A percentile compares a stretch with the other conserved stretches of the same genome.
Evolutionary conservation across 2,113 vertebrate genomes (phyloP).

Genomic region (Scolopax mira): DNA sequence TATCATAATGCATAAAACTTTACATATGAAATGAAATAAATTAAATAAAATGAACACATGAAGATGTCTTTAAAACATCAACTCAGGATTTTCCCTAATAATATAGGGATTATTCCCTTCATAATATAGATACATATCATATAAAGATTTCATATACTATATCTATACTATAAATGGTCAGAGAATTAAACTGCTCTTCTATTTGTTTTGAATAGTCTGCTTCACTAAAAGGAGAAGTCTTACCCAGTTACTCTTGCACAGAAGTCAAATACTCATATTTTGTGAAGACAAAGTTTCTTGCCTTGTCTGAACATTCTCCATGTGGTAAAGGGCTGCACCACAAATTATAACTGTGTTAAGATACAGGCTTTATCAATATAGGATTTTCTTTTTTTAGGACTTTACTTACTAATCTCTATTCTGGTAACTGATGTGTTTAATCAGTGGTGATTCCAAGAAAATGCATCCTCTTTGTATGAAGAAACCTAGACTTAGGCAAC

Average conservation of each 20-base stretch:
- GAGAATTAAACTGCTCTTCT: background rate
- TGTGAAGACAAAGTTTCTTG: background rate
- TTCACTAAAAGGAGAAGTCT: background rate
- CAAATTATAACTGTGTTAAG: background rate
- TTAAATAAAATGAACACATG: background rate
- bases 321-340: background rate
- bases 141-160: background rate
- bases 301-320: background rate
- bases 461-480: background rate
- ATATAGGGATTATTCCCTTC: too few relatives aligned
- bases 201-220: background rate
- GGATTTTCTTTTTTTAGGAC: background rate
- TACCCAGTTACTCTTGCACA: background rate
- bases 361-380: background rate
- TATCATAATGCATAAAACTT: background rate
- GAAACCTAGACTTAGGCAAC: background rate
- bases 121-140: background rate
- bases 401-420: background rate
- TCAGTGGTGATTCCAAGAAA: background rate
- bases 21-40: background rate
- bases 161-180: background rate
- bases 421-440: background rate
- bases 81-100: background rate
- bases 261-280: background rate
- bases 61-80: background rate